Conservation (phyloP, 2,797 vertebrate genomes). For the Lycodopsis pacificus region DNA sequence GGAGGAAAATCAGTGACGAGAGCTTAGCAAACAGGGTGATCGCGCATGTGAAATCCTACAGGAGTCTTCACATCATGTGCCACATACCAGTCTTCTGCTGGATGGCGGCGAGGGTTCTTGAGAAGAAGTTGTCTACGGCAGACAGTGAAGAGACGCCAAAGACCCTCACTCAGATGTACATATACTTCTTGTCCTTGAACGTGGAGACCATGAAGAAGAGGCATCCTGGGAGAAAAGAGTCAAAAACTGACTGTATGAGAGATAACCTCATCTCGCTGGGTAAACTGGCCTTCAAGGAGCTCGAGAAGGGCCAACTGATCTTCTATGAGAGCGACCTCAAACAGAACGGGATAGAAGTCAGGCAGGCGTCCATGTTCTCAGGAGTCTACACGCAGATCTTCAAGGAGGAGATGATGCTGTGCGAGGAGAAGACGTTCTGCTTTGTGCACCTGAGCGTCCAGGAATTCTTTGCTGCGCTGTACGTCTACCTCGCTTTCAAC, state of each 20-base stretch:
- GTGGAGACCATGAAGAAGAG: slow-evolving; percentile 54
- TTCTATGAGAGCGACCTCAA: slow-evolving; percentile 76
- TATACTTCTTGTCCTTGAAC: slow-evolving; percentile 65
- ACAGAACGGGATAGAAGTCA: slow-evolving; percentile 49
- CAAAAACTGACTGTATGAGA: slow-evolving; percentile 33
- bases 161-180: slow-evolving; percentile 80
- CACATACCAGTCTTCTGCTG: slow-evolving; percentile 80
- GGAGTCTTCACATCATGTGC: slow-evolving; percentile 81
- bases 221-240: slow-evolving; percentile 31
- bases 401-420: slow-evolving; percentile 55
- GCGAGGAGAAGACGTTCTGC: slow-evolving; percentile 71
- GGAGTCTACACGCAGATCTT: slow-evolving; percentile 79
- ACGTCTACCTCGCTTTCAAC: slow-evolving; percentile 72
- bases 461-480: slow-evolving; percentile 77
- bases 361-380: slow-evolving; percentile 68
- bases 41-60: slow-evolving; percentile 69
- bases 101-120: slow-evolving; percentile 70
- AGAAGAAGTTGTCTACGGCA: slow-evolving; percentile 36
- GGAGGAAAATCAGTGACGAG: slow-evolving; percentile 53
- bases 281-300: slow-evolving; percentile 72
- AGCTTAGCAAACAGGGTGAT: slow-evolving; percentile 61
- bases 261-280: slow-evolving; percentile 64
- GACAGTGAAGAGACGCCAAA: slow-evolving; percentile 59
- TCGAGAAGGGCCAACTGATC: slow-evolving; percentile 68
- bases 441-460: slow-evolving; percentile 79